These are phyloP conservation scores for Morone chrysops DNA, from an alignment of 2,113 vertebrate species.

Conservation along the genomic window DNA sequence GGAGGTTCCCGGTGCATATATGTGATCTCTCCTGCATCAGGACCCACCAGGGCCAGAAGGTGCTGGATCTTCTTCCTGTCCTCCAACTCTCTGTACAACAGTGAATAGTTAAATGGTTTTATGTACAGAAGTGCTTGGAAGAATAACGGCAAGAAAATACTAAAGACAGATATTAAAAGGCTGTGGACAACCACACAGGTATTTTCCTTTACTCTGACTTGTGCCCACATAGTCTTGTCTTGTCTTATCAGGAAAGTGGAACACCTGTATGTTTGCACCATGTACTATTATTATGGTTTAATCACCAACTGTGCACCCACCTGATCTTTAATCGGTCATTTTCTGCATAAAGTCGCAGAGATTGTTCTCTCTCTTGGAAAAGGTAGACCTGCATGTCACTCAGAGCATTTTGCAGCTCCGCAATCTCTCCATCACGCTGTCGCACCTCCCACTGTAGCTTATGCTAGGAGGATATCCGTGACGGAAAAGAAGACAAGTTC, in stretches of 20 bases:
- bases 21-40: slow-evolving; percentile 89
- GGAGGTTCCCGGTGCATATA: slow-evolving; percentile 95
- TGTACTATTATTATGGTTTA: not conserved
- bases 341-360: slow-evolving; percentile 93
- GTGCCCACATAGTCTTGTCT: too few species aligned
- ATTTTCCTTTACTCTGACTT: not conserved
- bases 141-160: not conserved
- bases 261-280: not conserved
- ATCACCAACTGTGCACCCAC: slow-evolving; percentile 71
- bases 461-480: slow-evolving; percentile 81
- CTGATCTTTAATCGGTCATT: slow-evolving; percentile 97
- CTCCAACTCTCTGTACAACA: slow-evolving; percentile 90
- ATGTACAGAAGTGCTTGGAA: not conserved
- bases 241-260: not conserved
- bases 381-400: slow-evolving; percentile 97
- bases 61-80: slow-evolving; percentile 96
- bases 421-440: slow-evolving; percentile 91
- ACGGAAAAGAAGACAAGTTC: not conserved
- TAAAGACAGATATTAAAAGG: too few species aligned
- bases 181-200: not conserved
- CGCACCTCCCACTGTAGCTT: slow-evolving; percentile 90
- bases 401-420: slow-evolving; percentile 92
- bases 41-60: slow-evolving; percentile 90
- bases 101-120: not conserved
- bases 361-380: slow-evolving; percentile 94